phyloP scores from a whole-genome alignment of 1,140 invertebrate genomes.

The Drosophila nannoptera region DNA sequence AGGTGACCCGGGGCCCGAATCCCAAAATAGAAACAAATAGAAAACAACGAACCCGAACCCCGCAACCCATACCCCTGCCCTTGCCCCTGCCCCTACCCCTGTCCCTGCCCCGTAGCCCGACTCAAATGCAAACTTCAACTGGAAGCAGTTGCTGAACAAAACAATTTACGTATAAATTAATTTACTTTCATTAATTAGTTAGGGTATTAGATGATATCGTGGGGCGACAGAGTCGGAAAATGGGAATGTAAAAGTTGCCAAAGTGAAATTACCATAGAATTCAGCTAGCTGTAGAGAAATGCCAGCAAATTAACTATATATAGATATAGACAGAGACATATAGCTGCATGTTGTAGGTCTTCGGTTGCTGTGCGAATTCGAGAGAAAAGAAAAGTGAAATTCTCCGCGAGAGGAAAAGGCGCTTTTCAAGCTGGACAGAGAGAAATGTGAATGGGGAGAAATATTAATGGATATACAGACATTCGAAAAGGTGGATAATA shows the following conservation, averaged over 20 bases:
- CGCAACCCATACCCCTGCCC: background rate
- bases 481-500: no score
- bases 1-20: slow-evolving; percentile 21
- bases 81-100: background rate
- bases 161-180: slow-evolving; percentile 74
- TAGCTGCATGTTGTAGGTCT: background rate
- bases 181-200: slow-evolving; percentile 72
- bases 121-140: slow-evolving; percentile 18
- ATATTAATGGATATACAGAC: no score
- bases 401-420: slow-evolving; percentile 1
- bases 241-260: slow-evolving; percentile 61
- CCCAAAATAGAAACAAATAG: no score
- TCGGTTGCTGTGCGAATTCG: slow-evolving; percentile 44
- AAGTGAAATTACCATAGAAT: slow-evolving; percentile 58
- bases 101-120: background rate
- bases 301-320: slow-evolving; percentile 3
- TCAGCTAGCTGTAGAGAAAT: slow-evolving; percentile 1
- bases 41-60: slow-evolving; percentile 1
- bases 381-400: slow-evolving; percentile 27
- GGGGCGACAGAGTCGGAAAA: slow-evolving; percentile 61
- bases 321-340: background rate
- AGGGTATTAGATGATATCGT: slow-evolving; percentile 52
- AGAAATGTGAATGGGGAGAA: no score
- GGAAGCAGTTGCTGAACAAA: slow-evolving; percentile 59
- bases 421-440: no score